These are phyloP conservation scores for Darevskia nairensis DNA, from an alignment of 2,797 vertebrate genomes.

Conservation along the genomic window DNA sequence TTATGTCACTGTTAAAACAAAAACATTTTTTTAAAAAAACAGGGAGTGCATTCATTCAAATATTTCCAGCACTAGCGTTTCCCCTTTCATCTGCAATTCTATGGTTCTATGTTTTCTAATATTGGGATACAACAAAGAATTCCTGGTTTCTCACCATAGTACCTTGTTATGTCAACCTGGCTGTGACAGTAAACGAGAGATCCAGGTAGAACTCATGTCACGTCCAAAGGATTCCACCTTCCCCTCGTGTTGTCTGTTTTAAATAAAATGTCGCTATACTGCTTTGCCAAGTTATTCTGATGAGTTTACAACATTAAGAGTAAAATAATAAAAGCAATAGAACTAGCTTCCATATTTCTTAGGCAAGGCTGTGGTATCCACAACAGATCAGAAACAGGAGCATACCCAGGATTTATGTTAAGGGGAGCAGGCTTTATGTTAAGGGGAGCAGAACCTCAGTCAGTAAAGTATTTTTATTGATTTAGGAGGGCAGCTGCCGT, in stretches of 20 bases:
- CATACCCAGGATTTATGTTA: no score
- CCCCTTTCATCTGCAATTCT: constrained; percentile 4
- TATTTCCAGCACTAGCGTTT: constrained; percentile 8
- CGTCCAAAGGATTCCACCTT: no score
- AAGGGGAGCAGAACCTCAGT: no score
- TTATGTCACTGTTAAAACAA: constrained; percentile 46
- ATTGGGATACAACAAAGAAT: not conserved
- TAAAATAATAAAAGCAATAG: not conserved
- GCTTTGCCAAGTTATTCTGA: not conserved
- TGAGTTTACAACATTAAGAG: not conserved
- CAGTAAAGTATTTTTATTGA: no score
- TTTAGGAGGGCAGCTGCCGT: no score
- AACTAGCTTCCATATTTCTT: not conserved
- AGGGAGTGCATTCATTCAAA: constrained; percentile 27
- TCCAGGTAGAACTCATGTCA: not conserved
- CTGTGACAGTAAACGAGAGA: not conserved
- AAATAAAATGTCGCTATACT: not conserved
- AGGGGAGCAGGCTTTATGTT: no score
- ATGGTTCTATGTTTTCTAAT: not conserved
- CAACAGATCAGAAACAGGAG: not conserved
- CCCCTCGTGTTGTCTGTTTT: not conserved
- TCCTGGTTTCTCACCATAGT: not conserved
- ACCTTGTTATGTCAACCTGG: not conserved
- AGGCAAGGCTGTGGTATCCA: not conserved
- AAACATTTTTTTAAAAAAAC: not conserved